phyloP scores from a whole-genome alignment of 2,888 invertebrate species.

The Aporophyla nigra region DNA sequence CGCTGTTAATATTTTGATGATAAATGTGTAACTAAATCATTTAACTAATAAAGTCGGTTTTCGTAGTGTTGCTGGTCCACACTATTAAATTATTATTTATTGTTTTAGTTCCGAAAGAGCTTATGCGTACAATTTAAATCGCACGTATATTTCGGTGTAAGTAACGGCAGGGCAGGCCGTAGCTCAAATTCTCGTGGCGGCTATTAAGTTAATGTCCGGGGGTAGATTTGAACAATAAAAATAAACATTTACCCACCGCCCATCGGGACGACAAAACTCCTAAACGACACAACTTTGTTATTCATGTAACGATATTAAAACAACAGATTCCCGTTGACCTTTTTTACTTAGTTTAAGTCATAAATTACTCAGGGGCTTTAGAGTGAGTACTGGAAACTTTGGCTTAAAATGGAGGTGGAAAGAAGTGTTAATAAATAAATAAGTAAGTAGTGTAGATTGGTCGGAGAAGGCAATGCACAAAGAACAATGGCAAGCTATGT shows the following conservation, averaged over 20 bases:
- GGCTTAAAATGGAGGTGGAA: slow-evolving; percentile 30
- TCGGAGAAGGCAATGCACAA: background rate
- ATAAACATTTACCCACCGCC: slow-evolving; percentile 83
- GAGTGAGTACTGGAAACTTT: slow-evolving; percentile 35
- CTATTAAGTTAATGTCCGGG: slow-evolving; percentile 85
- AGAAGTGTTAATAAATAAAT: slow-evolving; percentile 34
- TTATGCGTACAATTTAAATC: slow-evolving; percentile 12
- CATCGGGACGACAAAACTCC: slow-evolving; percentile 78
- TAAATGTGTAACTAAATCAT: slow-evolving; percentile 27
- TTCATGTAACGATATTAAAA: slow-evolving; percentile 81
- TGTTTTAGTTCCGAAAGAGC: slow-evolving; percentile 17
- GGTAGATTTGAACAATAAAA: slow-evolving; percentile 86
- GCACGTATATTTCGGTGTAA: slow-evolving; percentile 70
- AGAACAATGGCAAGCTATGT: background rate
- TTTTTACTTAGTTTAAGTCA: slow-evolving; percentile 68
- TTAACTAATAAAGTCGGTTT: slow-evolving; percentile 21
- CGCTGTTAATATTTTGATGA: slow-evolving; percentile 29
- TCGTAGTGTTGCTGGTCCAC: slow-evolving; percentile 1
- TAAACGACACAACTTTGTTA: slow-evolving; percentile 82
- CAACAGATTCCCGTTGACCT: slow-evolving; percentile 74
- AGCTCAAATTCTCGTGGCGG: slow-evolving; percentile 82
- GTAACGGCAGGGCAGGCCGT: slow-evolving; percentile 66
- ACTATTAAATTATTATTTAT: slow-evolving; percentile 11
- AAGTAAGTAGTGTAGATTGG: slow-evolving; percentile 13
- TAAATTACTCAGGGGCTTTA: slow-evolving; percentile 65